Conservation (phyloP, 1,140 invertebrate genomes). For the Philotrypesis tridentata region DNA sequence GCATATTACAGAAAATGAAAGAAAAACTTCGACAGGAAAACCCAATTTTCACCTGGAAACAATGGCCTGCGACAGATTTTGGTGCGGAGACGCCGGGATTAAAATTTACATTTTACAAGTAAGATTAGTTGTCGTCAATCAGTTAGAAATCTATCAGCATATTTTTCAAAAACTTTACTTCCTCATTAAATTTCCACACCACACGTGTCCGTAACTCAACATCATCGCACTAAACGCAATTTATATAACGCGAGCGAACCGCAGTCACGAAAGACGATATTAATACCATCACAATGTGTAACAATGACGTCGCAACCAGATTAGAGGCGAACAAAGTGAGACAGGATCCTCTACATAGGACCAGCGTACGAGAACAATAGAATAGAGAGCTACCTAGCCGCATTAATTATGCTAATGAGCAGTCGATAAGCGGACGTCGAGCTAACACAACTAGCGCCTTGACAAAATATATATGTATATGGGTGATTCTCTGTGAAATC, state of each 20-base stretch:
- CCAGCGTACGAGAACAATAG: conserved; percentile 17
- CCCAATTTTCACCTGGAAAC: too few species aligned
- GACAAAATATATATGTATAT: too few species aligned
- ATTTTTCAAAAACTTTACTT: too few species aligned
- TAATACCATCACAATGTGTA: neutral
- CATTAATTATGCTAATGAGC: conserved; percentile 43
- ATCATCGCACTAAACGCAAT: neutral
- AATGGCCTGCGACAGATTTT: too few species aligned
- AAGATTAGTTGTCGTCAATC: too few species aligned
- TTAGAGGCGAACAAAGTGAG: conserved; percentile 34
- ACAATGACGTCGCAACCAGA: neutral
- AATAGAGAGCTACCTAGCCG: neutral
- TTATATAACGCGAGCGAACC: neutral
- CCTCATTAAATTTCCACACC: neutral
- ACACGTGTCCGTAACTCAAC: neutral
- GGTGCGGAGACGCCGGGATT: too few species aligned
- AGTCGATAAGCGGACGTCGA: conserved; percentile 6
- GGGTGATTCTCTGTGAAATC: too few species aligned
- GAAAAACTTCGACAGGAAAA: too few species aligned
- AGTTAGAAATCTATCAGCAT: too few species aligned
- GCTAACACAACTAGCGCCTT: neutral
- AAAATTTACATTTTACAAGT: too few species aligned
- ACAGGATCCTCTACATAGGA: neutral
- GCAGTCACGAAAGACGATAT: neutral
- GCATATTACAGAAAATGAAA: too few species aligned